These are phyloP conservation scores for Anaspis maculata DNA, from an alignment of 2,888 invertebrate species.

Conservation along the genomic window DNA sequence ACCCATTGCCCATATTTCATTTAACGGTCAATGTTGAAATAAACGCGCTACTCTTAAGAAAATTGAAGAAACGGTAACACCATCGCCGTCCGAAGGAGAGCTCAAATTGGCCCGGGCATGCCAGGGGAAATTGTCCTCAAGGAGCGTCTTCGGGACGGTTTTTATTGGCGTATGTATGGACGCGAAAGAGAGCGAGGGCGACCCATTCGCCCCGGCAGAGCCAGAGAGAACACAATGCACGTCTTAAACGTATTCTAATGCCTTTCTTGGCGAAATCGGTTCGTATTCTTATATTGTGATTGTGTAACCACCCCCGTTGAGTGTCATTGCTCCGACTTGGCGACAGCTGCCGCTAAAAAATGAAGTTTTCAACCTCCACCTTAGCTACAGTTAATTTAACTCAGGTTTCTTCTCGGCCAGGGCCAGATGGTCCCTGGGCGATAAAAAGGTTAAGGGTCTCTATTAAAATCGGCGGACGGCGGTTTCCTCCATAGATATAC, in stretches of 20 bases:
- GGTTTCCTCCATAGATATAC: conserved; percentile 10
- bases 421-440: conserved; percentile 23
- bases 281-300: conserved; percentile 39
- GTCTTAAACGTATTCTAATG: conserved; percentile 39
- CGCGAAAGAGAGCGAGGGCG: too few relatives aligned
- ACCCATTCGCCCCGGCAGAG: too few relatives aligned
- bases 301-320: conserved; percentile 44
- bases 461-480: conserved; percentile 24
- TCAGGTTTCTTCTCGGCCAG: conserved; percentile 25
- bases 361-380: conserved; percentile 44
- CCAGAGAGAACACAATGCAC: conserved; percentile 29
- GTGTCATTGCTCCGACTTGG: conserved; percentile 34
- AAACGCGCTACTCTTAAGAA: conserved; percentile 16
- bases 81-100: conserved; percentile 27
- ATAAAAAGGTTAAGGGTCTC: conserved; percentile 24
- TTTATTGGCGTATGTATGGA: too few relatives aligned
- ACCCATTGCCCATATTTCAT: conserved; percentile 29
- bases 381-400: conserved; percentile 46
- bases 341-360: conserved; percentile 43
- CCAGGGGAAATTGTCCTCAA: too few relatives aligned
- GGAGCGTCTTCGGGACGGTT: conserved; percentile 6
- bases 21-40: conserved; percentile 24
- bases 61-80: conserved; percentile 27
- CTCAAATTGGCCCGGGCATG: conserved; percentile 25
- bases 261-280: conserved; percentile 37